Evolutionary conservation across 2,113 vertebrate genomes (phyloP).

Genomic region (Ciconia boyciana): DNA sequence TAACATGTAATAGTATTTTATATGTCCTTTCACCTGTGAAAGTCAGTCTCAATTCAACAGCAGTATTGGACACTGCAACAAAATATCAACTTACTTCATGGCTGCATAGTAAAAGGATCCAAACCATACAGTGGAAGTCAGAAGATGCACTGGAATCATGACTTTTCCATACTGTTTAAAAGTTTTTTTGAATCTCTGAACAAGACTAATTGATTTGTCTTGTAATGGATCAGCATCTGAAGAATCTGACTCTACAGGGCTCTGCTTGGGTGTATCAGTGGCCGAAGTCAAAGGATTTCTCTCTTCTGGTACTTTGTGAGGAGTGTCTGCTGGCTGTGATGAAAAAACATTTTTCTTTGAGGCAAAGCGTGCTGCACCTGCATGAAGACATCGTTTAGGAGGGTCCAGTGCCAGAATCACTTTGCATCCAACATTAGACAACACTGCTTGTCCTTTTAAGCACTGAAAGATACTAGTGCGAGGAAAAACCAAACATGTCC

Average conservation of each 20-base stretch:
- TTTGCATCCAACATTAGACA: conserved; percentile 47
- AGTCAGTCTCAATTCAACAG: neutral
- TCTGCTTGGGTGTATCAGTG: neutral
- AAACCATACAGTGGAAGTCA: conserved; percentile 93
- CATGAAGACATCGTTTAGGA: conserved; percentile 68
- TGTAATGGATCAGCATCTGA: conserved; percentile 88
- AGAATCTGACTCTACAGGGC: conserved; percentile 20
- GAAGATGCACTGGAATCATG: conserved; percentile 91
- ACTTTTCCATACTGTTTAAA: conserved; percentile 98
- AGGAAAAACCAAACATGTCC: conserved; percentile 46
- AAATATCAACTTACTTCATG: conserved; percentile 87
- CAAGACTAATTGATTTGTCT: conserved; percentile 88
- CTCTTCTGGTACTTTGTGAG: conserved; percentile 12
- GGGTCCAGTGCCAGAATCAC: conserved; percentile 39
- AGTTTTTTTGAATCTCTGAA: conserved; percentile 93
- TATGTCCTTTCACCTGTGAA: neutral
- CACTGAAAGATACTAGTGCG: conserved; percentile 27
- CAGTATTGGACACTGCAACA: neutral
- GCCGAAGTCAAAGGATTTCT: neutral
- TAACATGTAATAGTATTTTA: neutral
- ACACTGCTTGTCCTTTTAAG: conserved; percentile 42
- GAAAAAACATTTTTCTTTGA: conserved; percentile 39
- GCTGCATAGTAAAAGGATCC: conserved; percentile 96
- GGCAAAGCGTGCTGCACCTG: conserved; percentile 25
- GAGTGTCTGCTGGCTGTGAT: conserved; percentile 1